Base-by-base conservation (phyloP, 1,140 invertebrate species). In the Drosophila pseudoananassae region DNA sequence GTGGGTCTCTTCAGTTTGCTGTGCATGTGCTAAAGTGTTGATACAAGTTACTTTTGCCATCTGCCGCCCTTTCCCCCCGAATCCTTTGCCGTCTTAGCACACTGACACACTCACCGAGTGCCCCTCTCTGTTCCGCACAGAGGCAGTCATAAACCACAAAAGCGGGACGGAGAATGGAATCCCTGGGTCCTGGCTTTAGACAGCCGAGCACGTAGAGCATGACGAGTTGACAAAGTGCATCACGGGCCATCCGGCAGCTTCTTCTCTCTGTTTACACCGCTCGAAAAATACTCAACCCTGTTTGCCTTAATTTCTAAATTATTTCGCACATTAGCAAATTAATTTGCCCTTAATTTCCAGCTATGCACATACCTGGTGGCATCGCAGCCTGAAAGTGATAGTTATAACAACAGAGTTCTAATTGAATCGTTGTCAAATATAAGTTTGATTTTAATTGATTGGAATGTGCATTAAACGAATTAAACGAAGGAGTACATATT, bases 1-100 rank as follows among this genome's bases (percentile, higher is more conserved):
- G 82, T 87, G 83, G 51, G 57, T 56, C 64, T 77, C 78, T 87
- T 87, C 43, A 84, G 79, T 59, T 60, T 46, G 53, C 57, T 59
- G 40, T 87, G 83, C 78, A 87, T 88, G 83, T 88, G 83, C 83
- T 87, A 87, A 87, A 87, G 78, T 88, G 83, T 87, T 88, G 83
- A 87, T 87, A 87, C 83, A 83, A 87, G 83, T 82, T 88, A 87
- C 83, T 88, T 82, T 87, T 51, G 55, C 59, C 60, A 58, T 52
- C 58, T 63, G 58, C 69, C 70, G 25, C 73, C 60, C 77, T 60
- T 76, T 78, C 53, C 76, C 59, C 53, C 47, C 55, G 14, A 31
- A 47, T 43, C 63, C 65, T 33, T 38, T 33, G 51, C 12, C 36
- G 63, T 57, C 74, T 49, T 77, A 81, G 75, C 81, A 81, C 78